Evolutionary conservation across 2,797 vertebrate species (phyloP), one percentile per base, ranked within the genome.

Genomic region (Champsocephalus gunnari): DNA sequence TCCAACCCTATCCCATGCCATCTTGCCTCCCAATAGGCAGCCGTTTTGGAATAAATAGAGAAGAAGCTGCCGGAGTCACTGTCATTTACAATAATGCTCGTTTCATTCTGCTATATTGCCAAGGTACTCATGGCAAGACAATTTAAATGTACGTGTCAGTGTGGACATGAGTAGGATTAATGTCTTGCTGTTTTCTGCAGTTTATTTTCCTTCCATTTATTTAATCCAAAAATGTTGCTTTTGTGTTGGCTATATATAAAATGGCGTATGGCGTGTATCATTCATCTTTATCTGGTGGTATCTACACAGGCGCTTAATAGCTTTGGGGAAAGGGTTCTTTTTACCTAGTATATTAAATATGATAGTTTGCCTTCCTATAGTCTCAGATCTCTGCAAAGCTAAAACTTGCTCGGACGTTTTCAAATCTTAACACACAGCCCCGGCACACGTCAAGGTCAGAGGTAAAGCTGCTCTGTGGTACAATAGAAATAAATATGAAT

Each of bases 1-100:
- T 90, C 87, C 70, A 77, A 87, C 48, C 76, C 67, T 72, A 72
- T 90, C 82, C 75, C 87, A 89, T 71, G 86, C 80, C 72, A 49
- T 64, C 82, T 53, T 73, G 51, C 91, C 83, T 71, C 73, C 53
- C 66, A 70, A 62, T 28, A 73, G 68, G 88, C 55, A 9, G 69
- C 82, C 85, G 79, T 84, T 89, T 84, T 86, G 66, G 61, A 66
- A 53, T 57, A 66, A 83, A 80, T 21, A 51, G 66, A 74, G 63
- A 38, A 65, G 66, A 72, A 56, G 77, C 75, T 66, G 56, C 54
- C 66, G 70, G 28, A 17, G 7, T 53, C 48, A 70, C 69, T 74
- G 43, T 69, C 32, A n/a, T 51, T 51, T 44, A 66, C 28, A 73
- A 49, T 61, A 66, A 60, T 62, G 2, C 19, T 38, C 54, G 66